Conservation (phyloP, 2,113 vertebrate genomes). For the Coryphaenoides rupestris region DNA sequence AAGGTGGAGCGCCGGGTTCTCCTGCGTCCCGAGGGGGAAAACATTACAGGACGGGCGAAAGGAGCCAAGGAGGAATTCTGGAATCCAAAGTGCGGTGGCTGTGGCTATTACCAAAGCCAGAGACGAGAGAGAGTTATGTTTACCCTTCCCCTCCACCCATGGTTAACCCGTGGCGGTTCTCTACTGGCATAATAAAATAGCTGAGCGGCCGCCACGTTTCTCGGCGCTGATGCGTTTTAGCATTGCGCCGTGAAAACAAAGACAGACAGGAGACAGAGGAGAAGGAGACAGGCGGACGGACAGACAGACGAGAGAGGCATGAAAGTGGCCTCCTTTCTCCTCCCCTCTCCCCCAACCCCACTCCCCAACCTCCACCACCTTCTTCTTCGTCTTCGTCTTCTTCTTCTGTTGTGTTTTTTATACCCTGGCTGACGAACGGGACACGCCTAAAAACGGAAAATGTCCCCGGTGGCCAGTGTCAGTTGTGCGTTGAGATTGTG, state of each 20-base stretch:
- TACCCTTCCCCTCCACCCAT: constrained; percentile 9
- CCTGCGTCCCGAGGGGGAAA: not conserved
- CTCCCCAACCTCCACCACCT: constrained; percentile 25
- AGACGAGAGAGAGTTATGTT: constrained; percentile 1
- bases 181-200: not conserved
- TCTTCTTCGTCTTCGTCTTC: too few species aligned
- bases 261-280: too few species aligned
- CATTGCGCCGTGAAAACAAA: not conserved
- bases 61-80: not conserved
- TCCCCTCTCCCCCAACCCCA: not conserved
- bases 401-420: constrained; percentile 12
- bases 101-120: constrained; percentile 10
- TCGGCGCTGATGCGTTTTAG: constrained; percentile 1
- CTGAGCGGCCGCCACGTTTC: not conserved
- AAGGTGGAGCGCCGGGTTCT: not conserved
- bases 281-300: too few species aligned
- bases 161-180: not conserved
- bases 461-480: constrained; percentile 83
- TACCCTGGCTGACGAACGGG: constrained; percentile 77
- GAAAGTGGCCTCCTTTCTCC: constrained; percentile 75
- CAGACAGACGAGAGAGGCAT: not conserved
- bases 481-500: constrained; percentile 78
- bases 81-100: constrained; percentile 1
- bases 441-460: constrained; percentile 88
- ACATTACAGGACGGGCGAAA: not conserved